These are phyloP conservation scores for Tupaia tana DNA, from an alignment of 2,113 vertebrate genomes.

Conservation along the genomic window DNA sequence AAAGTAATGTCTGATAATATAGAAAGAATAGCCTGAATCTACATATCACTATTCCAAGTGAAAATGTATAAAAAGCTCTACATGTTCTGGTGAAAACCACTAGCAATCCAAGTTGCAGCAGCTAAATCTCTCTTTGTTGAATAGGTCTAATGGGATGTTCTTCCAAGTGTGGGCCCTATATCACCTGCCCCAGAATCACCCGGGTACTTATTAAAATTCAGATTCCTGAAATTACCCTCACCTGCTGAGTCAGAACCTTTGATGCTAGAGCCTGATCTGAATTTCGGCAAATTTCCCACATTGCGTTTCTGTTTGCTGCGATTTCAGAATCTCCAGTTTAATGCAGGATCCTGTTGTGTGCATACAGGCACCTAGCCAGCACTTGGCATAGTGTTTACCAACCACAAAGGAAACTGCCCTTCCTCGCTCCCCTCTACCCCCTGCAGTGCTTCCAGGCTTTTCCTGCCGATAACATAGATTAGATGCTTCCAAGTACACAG, in stretches of 20 bases:
- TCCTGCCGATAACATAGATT: slow-evolving; percentile 72
- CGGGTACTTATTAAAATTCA: neutral
- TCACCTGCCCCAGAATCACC: too few relatives aligned
- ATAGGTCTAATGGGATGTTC: neutral
- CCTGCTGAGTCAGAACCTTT: neutral
- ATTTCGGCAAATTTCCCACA: neutral
- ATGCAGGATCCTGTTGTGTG: neutral
- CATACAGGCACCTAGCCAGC: neutral
- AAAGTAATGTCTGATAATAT: neutral
- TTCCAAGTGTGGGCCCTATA: neutral
- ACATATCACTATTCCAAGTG: neutral
- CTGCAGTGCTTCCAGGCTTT: slow-evolving; percentile 28
- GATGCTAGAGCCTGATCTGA: neutral
- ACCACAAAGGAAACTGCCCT: slow-evolving; percentile 33
- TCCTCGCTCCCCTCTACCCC: neutral
- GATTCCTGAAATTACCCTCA: neutral
- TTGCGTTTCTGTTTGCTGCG: neutral
- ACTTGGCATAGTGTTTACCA: neutral
- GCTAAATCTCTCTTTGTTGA: neutral
- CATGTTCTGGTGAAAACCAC: neutral
- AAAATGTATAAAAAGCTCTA: neutral
- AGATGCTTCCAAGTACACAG: slow-evolving; percentile 70
- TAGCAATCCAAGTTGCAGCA: neutral
- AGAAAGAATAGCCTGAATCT: neutral
- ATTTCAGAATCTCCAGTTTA: neutral